Base-by-base conservation (phyloP, 2,888 invertebrate species). In the Tetrapedia diversipes region DNA sequence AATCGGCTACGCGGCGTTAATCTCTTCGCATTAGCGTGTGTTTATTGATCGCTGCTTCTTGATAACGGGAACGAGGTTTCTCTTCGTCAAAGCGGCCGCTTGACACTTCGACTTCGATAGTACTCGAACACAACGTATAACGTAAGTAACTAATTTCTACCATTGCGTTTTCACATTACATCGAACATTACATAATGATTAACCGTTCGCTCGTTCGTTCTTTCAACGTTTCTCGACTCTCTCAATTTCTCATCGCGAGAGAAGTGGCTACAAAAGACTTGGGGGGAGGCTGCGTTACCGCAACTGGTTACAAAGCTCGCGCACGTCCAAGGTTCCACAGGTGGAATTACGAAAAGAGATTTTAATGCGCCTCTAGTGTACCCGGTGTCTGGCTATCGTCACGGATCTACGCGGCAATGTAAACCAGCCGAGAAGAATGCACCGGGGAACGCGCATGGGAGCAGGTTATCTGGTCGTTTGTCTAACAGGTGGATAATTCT, bases 401-500 rank as follows among this genome's bases (percentile, higher is more conserved):
- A 53, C 39, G 47, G 39, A 76, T 76, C 60, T 76, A 66, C 66
- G 37, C 45, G 41, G 41, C 45, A 63, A 32, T 45, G 61, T 63
- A 75, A 67, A 61, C 39, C 51, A 69, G 54, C 56, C 51, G 39
- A 43, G 59, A 69, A 60, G 69, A 64, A 54, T 43, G 64, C 69
- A 37, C 54, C 2, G 10, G 53, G 59, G 64, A 41, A n/a, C n/a
- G n/a, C 51, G 51, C 63, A 57, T 43, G 68, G 63, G 32, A 68
- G 59, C 59, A 43, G 63, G 56, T 57, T 76, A 77, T 77, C 77
- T 76, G 54, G 63, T 34, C 27, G 77, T 76, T 75, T 76, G 77
- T 60, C 53, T 68, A 77, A 76, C 77, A 77, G 77, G 77, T 77
- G 69, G 69, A 76, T 77, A 68, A n/a, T 75, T 60, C 64, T 41